Conservation (phyloP, 2,113 vertebrate species). For the Mesitornis unicolor region DNA sequence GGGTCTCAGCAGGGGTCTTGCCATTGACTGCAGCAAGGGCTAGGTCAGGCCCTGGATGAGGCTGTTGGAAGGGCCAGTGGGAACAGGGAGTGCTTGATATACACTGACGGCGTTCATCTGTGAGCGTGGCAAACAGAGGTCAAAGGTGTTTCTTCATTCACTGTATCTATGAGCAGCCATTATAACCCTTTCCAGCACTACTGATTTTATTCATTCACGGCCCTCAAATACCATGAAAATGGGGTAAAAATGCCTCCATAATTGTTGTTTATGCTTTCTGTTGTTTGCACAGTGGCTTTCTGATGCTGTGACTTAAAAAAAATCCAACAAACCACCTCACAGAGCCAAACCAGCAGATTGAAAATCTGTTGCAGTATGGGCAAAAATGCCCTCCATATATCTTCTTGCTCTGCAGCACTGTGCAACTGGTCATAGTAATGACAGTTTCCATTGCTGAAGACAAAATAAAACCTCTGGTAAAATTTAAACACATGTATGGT, state of each 20-base stretch:
- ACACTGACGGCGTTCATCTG: background rate
- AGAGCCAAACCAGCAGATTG: background rate
- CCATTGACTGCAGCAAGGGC: background rate
- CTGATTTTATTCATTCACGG: background rate
- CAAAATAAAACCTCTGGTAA: background rate
- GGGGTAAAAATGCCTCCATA: background rate
- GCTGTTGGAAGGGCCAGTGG: background rate
- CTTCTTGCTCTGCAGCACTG: background rate
- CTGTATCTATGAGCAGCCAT: rapidly evolving
- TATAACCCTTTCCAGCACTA: background rate
- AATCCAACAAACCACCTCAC: background rate
- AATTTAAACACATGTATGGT: background rate
- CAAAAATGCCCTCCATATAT: background rate
- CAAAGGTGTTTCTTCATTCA: background rate
- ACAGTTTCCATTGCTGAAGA: background rate
- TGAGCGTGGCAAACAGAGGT: background rate
- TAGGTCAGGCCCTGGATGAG: background rate
- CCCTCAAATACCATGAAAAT: background rate
- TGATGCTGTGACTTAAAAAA: background rate
- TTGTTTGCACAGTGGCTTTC: background rate
- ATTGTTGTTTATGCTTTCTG: background rate
- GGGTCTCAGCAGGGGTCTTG: background rate
- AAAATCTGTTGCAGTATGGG: background rate
- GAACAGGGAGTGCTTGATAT: background rate
- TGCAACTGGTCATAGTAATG: background rate